Base-by-base conservation (phyloP, 2,113 vertebrate genomes). In the Pipra filicauda region DNA sequence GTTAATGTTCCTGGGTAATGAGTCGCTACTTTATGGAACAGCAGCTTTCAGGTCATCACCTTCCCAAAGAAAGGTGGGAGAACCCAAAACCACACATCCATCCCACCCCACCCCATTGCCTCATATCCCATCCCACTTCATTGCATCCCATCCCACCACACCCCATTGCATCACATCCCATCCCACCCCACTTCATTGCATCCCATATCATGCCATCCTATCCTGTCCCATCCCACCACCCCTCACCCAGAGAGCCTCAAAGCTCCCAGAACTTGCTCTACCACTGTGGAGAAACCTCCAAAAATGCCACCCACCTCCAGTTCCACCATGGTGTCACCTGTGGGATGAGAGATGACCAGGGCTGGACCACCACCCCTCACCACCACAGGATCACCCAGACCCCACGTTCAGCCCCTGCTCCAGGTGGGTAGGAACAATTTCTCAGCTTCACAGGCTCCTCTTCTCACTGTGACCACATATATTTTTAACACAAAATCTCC, bases 361-460 rank as follows among this genome's bases (percentile, higher is more conserved):
- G 37, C 24, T 4, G 11, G 35, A 35, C 6, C 26, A 8, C 10
- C 11, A 12, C 18, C 37, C 64, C 49, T n/a, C 30, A 24, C 8
- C 44, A 20, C 31, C 54, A 8, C 0, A 0, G 21, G 61, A 11
- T 15, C 39, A 28, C 8, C 31, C 59, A 7, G 15, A 41, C 20
- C 26, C 64, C 13, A 6, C 4, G 4, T 4, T 22, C 13, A 4
- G 15, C 19, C 19, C 30, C 35, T 26, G 28, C 16, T 31, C 3
- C 1, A 13, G 21, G 3, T 0, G 2, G 4, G 28, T 15, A 10
- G 59, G 49, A 51, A 41, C 31, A 54, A 33, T 37, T 58, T 55
- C 61, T 51, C 12, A n/a, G 22, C 24, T 57, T 8, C 52, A 48
- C 31, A 69, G 43, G 12, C 7, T 58, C 30, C 43, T 64, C 49